phyloP scores from a whole-genome alignment of 2,113 vertebrate species.

The Datnioides undecimradiatus region DNA sequence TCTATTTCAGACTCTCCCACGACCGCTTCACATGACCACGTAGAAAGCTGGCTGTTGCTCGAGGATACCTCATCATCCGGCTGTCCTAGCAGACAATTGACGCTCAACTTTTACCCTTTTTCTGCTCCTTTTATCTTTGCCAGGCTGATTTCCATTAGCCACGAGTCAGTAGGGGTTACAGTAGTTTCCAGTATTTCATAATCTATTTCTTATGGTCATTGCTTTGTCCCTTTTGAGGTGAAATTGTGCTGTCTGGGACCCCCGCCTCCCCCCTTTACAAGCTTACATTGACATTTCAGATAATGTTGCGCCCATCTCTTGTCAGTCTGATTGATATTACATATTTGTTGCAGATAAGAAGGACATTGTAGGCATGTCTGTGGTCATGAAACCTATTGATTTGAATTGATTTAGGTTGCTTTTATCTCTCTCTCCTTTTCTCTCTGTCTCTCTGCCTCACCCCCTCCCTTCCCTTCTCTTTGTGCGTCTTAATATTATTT shows the following conservation, averaged over 20 bases:
- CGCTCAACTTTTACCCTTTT: not conserved
- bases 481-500: constrained; percentile 63
- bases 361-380: constrained; percentile 14
- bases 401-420: constrained; percentile 10
- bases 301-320: constrained; percentile 18
- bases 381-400: constrained; percentile 37
- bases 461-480: constrained; percentile 13
- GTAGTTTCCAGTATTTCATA: not conserved
- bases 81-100: not conserved
- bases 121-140: not conserved
- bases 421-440: not conserved
- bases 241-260: constrained; percentile 7
- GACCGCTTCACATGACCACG: constrained; percentile 8
- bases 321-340: constrained; percentile 2
- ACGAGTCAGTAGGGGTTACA: not conserved
- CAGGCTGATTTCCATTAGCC: no score
- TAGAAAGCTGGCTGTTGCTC: not conserved
- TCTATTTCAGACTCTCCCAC: constrained; percentile 46
- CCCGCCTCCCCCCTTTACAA: not conserved
- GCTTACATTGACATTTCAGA: constrained; percentile 24
- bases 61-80: not conserved
- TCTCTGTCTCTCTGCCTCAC: not conserved
- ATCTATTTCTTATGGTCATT: not conserved
- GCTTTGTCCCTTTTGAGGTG: not conserved
- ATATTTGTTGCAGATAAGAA: constrained; percentile 3